Evolutionary conservation across 2,888 invertebrate species (phyloP), one percentile per base, ranked within the genome.

Genomic region (Cataglyphis rosenhaueri): DNA sequence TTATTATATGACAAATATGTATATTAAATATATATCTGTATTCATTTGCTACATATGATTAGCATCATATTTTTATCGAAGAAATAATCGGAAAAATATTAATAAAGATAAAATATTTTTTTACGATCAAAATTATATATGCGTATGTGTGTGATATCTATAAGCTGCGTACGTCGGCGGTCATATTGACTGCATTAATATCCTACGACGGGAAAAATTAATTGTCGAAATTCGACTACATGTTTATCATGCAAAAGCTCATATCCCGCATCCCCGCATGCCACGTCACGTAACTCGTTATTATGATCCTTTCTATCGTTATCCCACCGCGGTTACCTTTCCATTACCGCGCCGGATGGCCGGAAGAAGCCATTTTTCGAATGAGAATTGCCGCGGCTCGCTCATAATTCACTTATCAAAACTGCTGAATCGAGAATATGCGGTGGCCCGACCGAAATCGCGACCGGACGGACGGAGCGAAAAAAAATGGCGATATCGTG

Each of bases 351-450:
- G 59, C 59, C 71, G 78, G 59, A 79, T 59, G 78, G 78, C 71
- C 78, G 78, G 78, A 78, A 78, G 78, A 70, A 78, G 59, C 59
- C 78, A 78, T 78, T 78, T 78, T 78, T 78, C 71, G 78, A 70
- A 35, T 78, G 71, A 70, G 70, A 70, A 78, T 70, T 48, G 70
- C 59, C 59, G 35, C 70, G 78, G 35, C 59, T 70, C 70, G 59
- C 59, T 70, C 70, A 70, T 78, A 78, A 78, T 59, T 78, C 70
- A 78, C 71, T 78, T 78, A 78, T 70, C 71, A 70, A 78, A 78
- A 78, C 78, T 78, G 78, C 78, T 78, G 78, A 78, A 61, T 78
- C 78, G 78, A 44, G 78, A 70, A 78, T 78, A 70, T n/a, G 70
- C 68, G 59, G 44, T 35, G 44, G 78, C 12, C 41, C 59, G 70